Conservation (phyloP, 2,113 vertebrate species). For the Amblyopsis rosae region DNA sequence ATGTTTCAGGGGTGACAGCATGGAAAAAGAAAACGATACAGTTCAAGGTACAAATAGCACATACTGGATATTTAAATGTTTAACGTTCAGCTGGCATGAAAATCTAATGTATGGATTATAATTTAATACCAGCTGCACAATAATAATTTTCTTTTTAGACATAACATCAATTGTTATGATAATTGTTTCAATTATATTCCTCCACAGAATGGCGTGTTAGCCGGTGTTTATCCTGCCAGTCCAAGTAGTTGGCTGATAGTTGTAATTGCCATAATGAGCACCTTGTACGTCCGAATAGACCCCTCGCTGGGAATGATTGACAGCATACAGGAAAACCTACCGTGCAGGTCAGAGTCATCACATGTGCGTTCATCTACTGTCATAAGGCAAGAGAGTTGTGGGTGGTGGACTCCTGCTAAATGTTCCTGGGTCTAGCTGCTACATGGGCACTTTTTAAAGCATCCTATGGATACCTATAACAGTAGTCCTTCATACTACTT, state of each 20-base stretch:
- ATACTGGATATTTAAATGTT: not conserved
- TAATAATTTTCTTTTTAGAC: not conserved
- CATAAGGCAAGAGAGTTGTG: too few species aligned
- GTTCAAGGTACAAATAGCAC: slow-evolving; percentile 80
- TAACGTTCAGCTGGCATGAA: not conserved
- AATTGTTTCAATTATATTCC: not conserved
- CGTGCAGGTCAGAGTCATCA: slow-evolving; percentile 75
- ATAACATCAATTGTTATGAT: not conserved
- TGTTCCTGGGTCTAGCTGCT: too few species aligned
- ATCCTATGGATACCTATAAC: too few species aligned
- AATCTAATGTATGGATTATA: not conserved
- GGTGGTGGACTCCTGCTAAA: too few species aligned
- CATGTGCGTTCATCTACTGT: too few species aligned
- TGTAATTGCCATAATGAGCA: slow-evolving; percentile 84
- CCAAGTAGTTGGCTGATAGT: slow-evolving; percentile 92
- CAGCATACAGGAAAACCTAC: slow-evolving; percentile 80
- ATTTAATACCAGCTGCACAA: not conserved
- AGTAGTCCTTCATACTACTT: too few species aligned
- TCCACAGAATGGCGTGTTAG: slow-evolving; percentile 87
- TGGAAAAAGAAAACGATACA: slow-evolving; percentile 89
- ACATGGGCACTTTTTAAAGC: too few species aligned
- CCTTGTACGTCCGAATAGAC: slow-evolving; percentile 83
- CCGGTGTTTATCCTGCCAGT: slow-evolving; percentile 92
- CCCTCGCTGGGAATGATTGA: slow-evolving; percentile 85
- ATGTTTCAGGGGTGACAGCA: slow-evolving; percentile 82